Conservation (phyloP, 2,888 invertebrate genomes). For the Trypoxylon attenuatum region DNA sequence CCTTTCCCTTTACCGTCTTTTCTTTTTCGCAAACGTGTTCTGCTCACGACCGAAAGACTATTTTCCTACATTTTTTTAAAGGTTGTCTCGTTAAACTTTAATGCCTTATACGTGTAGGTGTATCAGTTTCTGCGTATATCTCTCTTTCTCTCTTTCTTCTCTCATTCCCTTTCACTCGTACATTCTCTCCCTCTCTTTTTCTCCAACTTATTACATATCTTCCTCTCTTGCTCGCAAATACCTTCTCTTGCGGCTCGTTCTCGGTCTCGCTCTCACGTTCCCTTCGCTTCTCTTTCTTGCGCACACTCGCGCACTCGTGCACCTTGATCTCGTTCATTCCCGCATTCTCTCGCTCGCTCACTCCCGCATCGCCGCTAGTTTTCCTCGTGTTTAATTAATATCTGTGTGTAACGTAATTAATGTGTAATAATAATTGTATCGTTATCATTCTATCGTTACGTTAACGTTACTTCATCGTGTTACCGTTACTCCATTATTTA, state of each 20-base stretch:
- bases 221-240: not conserved
- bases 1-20: not conserved
- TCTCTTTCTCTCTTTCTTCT: conserved; percentile 3
- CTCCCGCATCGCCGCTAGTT: conserved; percentile 4
- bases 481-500: conserved; percentile 33
- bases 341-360: not conserved
- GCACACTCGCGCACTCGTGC: conserved; percentile 3
- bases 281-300: not conserved
- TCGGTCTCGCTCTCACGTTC: not conserved
- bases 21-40: not conserved
- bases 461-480: conserved; percentile 46
- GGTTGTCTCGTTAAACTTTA: conserved; percentile 39
- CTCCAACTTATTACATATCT: not conserved
- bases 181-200: not conserved
- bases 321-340: not conserved
- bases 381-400: conserved; percentile 12
- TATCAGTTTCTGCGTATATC: conserved; percentile 18
- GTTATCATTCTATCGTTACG: conserved; percentile 54
- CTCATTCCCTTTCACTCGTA: not conserved
- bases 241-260: not conserved
- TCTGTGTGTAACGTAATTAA: conserved; percentile 34
- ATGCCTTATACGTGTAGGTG: conserved; percentile 35
- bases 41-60: conserved; percentile 40
- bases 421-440: conserved; percentile 50
- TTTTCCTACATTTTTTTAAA: conserved; percentile 47